These are phyloP conservation scores for Clepsis dumicolana DNA, from an alignment of 2,888 invertebrate genomes.

Conservation along the genomic window DNA sequence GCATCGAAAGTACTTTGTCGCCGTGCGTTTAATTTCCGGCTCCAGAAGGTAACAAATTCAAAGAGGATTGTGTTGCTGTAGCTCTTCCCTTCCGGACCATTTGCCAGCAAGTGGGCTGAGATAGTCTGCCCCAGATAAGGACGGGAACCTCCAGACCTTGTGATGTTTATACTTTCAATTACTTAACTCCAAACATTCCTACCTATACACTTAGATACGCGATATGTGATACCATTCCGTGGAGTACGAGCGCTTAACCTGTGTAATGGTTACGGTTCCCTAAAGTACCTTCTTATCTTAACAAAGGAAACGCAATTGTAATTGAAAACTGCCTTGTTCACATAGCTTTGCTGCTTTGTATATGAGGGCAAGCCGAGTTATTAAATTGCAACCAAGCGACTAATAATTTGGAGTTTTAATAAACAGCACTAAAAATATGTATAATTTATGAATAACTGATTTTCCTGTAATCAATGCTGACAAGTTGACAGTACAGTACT, in stretches of 20 bases:
- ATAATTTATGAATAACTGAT: too few species aligned
- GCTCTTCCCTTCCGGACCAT: conserved; percentile 76
- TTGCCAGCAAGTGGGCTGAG: conserved; percentile 80
- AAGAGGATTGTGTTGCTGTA: conserved; percentile 70
- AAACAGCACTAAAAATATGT: too few species aligned
- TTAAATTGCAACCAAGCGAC: neutral
- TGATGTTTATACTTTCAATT: conserved; percentile 75
- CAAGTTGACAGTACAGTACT: too few species aligned
- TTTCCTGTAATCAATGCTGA: too few species aligned
- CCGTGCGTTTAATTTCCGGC: neutral
- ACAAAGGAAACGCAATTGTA: conserved; percentile 36
- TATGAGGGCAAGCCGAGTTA: neutral
- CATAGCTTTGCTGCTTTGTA: conserved; percentile 3
- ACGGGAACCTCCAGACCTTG: conserved; percentile 62
- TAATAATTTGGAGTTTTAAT: neutral
- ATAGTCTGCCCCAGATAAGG: conserved; percentile 81
- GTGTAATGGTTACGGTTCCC: conserved; percentile 25
- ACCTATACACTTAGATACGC: conserved; percentile 26
- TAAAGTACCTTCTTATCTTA: conserved; percentile 31
- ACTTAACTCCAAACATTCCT: conserved; percentile 58
- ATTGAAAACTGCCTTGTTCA: conserved; percentile 31
- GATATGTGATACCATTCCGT: conserved; percentile 41
- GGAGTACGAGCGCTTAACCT: conserved; percentile 37
- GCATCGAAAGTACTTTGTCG: neutral
- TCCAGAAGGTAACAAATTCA: conserved; percentile 66